Conservation (phyloP, 2,113 vertebrate genomes). For the Gobio gobio region DNA sequence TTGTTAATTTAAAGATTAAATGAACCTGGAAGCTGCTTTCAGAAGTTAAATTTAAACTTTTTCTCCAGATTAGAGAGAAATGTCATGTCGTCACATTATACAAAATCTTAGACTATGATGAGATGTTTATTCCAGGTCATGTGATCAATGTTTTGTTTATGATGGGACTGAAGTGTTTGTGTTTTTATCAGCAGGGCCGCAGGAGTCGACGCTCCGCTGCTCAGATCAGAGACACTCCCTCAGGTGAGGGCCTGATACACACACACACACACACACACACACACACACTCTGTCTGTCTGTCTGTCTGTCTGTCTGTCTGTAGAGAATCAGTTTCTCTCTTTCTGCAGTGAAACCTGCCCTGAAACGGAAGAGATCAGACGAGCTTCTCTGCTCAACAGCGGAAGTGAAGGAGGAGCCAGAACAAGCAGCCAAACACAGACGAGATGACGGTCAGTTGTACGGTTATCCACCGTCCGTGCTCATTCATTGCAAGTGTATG, state of each 20-base stretch:
- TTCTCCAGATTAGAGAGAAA: too few species aligned
- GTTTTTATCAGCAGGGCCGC: constrained; percentile 21
- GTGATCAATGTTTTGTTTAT: neutral
- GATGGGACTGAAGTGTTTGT: neutral
- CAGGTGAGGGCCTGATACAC: constrained; percentile 20
- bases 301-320: neutral
- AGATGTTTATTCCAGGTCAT: neutral
- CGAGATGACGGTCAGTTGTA: neutral
- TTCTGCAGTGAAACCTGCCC: constrained; percentile 35
- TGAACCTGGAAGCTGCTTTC: too few species aligned
- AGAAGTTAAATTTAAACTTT: too few species aligned
- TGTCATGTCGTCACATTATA: too few species aligned
- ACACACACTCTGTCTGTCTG: neutral
- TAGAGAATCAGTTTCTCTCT: neutral
- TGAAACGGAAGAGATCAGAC: constrained; percentile 63
- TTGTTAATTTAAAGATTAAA: too few species aligned
- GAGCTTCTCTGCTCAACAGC: constrained; percentile 36
- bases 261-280: neutral
- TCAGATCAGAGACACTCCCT: constrained; percentile 44
- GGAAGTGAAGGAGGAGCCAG: neutral
- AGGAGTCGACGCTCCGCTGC: constrained; percentile 56
- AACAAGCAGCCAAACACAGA: neutral
- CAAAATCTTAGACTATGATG: neutral
- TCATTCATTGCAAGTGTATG: too few species aligned
- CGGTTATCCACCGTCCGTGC: too few species aligned